Percentiles rank a stretch among this genome's conserved stretches.
Conservation (phyloP, 1,140 invertebrate species). For the Semibalanus balanoides region DNA sequence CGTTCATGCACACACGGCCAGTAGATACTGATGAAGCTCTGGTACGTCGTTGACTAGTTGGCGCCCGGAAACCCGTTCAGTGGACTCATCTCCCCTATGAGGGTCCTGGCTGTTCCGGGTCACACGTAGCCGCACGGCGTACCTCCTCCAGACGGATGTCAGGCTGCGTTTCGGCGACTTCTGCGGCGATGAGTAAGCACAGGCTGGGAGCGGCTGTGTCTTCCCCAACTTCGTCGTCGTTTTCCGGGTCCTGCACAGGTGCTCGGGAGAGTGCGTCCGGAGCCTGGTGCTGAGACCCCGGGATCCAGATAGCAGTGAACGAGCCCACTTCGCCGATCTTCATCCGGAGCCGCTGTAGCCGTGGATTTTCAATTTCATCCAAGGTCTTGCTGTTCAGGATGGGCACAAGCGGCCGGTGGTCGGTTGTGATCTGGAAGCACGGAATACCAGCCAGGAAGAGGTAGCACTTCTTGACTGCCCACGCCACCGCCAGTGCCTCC, state of each 20-base stretch:
- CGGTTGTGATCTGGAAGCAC: constrained; percentile 23
- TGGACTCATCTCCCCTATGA: too few relatives aligned
- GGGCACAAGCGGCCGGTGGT: constrained; percentile 25
- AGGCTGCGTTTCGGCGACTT: not conserved
- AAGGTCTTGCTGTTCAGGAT: constrained; percentile 23
- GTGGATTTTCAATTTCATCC: constrained; percentile 20
- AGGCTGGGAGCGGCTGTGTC: not conserved
- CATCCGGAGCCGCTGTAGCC: constrained; percentile 12
- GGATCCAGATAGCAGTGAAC: constrained; percentile 8
- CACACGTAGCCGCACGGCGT: not conserved
- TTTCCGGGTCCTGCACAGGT: not conserved
- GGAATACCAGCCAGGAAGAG: constrained; percentile 17
- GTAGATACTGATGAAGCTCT: too few relatives aligned
- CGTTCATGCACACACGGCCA: too few relatives aligned
- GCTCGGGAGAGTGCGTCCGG: constrained; percentile 3
- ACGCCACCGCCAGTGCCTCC: constrained; percentile 20
- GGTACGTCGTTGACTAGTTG: too few relatives aligned
- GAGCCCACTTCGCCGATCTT: constrained; percentile 8
- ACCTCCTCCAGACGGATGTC: not conserved
- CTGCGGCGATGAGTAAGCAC: not conserved
- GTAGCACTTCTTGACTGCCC: constrained; percentile 21
- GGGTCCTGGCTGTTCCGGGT: too few relatives aligned
- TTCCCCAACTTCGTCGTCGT: not conserved
- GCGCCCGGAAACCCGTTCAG: too few relatives aligned
- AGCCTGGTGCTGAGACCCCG: constrained; percentile 4